These are phyloP conservation scores for Leucoraja erinaceus DNA, from an alignment of 2,113 vertebrate genomes.

Conservation along the genomic window DNA sequence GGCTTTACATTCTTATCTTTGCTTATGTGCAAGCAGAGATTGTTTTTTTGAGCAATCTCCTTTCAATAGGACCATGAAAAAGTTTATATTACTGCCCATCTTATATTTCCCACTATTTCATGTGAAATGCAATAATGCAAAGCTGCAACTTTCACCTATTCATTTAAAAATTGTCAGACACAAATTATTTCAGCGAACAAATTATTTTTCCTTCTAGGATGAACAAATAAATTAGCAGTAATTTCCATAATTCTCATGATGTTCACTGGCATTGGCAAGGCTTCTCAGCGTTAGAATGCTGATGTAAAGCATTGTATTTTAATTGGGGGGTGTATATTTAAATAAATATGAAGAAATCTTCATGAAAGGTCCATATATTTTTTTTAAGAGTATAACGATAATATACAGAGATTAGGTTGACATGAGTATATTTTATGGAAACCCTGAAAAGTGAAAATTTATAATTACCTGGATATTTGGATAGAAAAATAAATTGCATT, in stretches of 20 bases:
- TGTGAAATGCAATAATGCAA: background rate
- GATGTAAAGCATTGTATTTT: background rate
- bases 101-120: background rate
- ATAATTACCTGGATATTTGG: background rate
- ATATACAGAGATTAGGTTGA: background rate
- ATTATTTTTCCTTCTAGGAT: background rate
- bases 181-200: background rate
- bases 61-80: background rate
- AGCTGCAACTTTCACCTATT: background rate
- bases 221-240: background rate
- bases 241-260: background rate
- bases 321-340: background rate
- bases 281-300: background rate
- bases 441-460: background rate
- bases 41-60: background rate
- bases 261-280: background rate
- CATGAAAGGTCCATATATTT: background rate
- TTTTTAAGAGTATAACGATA: background rate
- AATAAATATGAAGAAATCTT: background rate
- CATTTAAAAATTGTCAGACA: background rate
- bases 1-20: background rate
- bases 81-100: background rate
- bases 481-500: background rate
- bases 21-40: background rate
- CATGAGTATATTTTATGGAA: background rate